phyloP scores from a whole-genome alignment of 1,140 invertebrate genomes.

The fruit fly (Drosophila melanogaster) region Release_6_plus_ISO1_MT NT_033777.3:17850501-17851000 shows the following conservation, averaged over 20 bases:
- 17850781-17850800: too few species aligned
- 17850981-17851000: constrained; percentile 56
- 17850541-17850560: constrained; percentile 39
- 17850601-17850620: constrained; percentile 60
- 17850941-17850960: constrained; percentile 61
- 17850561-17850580: constrained; percentile 13
- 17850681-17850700: constrained; percentile 46
- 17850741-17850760: too few species aligned
- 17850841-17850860: too few species aligned
- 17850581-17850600: constrained; percentile 46
- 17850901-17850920: not conserved
- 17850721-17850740: constrained; percentile 12
- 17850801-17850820: too few species aligned
- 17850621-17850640: constrained; percentile 58
- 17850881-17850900: not conserved
- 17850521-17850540: constrained; percentile 1
- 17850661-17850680: constrained; percentile 55
- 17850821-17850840: too few species aligned
- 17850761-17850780: too few species aligned
- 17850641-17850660: constrained; percentile 46
- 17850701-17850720: constrained; percentile 1
- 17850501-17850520: constrained; percentile 19
- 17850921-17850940: constrained; percentile 4
- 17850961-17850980: constrained; percentile 56
- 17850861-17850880: too few species aligned